phyloP scores from a whole-genome alignment of 37 sponge, comb jelly and placozoan genomes.

The Lycopodina hypogea region DNA sequence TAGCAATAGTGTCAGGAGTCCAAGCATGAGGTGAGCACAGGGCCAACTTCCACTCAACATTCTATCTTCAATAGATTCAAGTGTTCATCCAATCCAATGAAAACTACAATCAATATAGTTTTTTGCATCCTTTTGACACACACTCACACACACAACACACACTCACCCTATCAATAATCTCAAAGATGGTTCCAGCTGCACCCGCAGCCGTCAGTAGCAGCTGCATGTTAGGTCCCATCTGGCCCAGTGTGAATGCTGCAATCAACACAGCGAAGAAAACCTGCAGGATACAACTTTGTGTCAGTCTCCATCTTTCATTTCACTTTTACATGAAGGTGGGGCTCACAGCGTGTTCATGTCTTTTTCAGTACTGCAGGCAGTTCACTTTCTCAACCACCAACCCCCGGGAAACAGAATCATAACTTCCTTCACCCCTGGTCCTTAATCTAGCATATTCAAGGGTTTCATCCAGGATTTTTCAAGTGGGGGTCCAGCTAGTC shows the following conservation, averaged over 20 bases:
- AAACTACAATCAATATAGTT: neutral
- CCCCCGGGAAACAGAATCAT: no score
- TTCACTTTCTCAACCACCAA: no score
- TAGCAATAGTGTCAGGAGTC: no score
- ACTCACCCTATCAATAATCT: slow-evolving; percentile 62
- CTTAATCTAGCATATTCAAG: no score
- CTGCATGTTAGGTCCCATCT: slow-evolving; percentile 65
- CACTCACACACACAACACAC: no score
- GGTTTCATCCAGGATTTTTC: no score
- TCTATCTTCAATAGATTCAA: neutral
- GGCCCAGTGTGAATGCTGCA: slow-evolving; percentile 77
- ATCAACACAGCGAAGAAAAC: slow-evolving; percentile 73
- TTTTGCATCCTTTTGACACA: neutral
- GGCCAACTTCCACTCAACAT: neutral
- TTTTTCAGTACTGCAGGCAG: no score
- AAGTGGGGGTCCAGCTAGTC: no score
- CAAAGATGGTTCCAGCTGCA: slow-evolving; percentile 52
- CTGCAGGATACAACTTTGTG: slow-evolving; percentile 17
- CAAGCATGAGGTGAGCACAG: no score
- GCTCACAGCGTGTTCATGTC: no score
- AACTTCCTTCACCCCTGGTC: no score
- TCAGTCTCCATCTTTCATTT: neutral
- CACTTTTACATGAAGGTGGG: neutral
- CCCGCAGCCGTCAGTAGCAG: slow-evolving; percentile 52
- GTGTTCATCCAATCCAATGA: no score